Evolutionary conservation across 2,888 invertebrate species (phyloP).

Genomic region (Hetaerina titia): DNA sequence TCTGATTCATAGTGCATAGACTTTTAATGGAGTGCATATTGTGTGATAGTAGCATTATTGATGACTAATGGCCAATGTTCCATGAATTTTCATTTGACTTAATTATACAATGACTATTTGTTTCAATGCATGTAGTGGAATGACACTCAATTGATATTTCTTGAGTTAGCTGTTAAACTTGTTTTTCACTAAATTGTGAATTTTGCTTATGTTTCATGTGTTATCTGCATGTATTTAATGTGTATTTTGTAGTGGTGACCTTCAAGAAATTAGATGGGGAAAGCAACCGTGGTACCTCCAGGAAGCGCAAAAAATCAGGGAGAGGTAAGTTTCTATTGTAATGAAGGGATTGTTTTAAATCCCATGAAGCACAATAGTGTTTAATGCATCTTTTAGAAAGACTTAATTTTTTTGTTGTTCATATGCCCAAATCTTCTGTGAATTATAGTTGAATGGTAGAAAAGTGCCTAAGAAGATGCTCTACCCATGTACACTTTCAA

Average conservation of each 20-base stretch:
- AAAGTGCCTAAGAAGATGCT: too few species aligned
- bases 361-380: background rate
- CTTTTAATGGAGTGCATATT: background rate
- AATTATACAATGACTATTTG: background rate
- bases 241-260: conserved; percentile 85
- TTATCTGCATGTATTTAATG: conserved; percentile 74
- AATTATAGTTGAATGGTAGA: too few species aligned
- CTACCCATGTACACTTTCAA: too few species aligned
- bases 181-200: conserved; percentile 75
- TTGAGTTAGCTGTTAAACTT: conserved; percentile 70
- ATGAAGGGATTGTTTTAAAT: background rate
- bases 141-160: background rate
- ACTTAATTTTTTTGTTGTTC: background rate
- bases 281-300: conserved; percentile 75
- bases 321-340: conserved; percentile 78
- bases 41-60: background rate
- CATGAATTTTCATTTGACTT: background rate
- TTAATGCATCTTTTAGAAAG: background rate
- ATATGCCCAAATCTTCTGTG: too few species aligned
- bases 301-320: conserved; percentile 89
- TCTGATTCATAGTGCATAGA: background rate
- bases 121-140: background rate
- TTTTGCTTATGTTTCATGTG: conserved; percentile 71
- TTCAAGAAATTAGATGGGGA: conserved; percentile 84
- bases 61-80: background rate